Evolutionary conservation across 2,888 invertebrate genomes (phyloP), one percentile per base, ranked within the genome.

Genomic region (Dryocosmus kuriphilus): DNA sequence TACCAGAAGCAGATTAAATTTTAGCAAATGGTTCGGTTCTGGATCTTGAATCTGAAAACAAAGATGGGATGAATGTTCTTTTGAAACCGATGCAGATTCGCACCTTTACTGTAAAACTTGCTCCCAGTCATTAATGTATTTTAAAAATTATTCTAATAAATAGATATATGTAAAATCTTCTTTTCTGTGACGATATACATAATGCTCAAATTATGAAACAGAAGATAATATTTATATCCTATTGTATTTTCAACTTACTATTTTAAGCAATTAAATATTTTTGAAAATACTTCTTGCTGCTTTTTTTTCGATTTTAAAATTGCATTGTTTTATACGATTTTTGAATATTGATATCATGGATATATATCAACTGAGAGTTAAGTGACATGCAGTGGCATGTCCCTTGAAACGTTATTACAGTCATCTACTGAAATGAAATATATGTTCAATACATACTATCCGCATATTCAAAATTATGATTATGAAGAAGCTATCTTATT

Each of bases 81-180:
- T 85, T 97, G 3, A 92, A 92, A 35, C 94, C 96, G 0, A 96
- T 96, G 94, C 93, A 96, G 90, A 97, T 97, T 76, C 93, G 94
- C 55, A 96, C 96, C 0, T 96, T 95, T 85, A 89, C 95, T 30
- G 87, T 94, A 2, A 89, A 55, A 55, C 9, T 55, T 2, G 9
- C n/a, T n/a, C 22, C 51, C 9, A n/a, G 6, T 22, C 1, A 51
- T 0, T 55, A 55, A 55, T 55, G 9, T 11, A 38, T 51, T 51
- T 51, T 55, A 9, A 5, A 14, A 32, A 32, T 7, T 32, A 32
- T 8, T n/a, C 8, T 22, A 2, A 55, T 22, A 22, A 22, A 8
- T 51, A 51, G n/a, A n/a, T n/a, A 51, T 32, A 5, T 5, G 9
- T 46, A 19, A 46, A 46, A 46, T n/a, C 6, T 46, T 46, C 16